Evolutionary conservation across 2,797 vertebrate genomes (phyloP).

Genomic region (Acanthornis magna): DNA sequence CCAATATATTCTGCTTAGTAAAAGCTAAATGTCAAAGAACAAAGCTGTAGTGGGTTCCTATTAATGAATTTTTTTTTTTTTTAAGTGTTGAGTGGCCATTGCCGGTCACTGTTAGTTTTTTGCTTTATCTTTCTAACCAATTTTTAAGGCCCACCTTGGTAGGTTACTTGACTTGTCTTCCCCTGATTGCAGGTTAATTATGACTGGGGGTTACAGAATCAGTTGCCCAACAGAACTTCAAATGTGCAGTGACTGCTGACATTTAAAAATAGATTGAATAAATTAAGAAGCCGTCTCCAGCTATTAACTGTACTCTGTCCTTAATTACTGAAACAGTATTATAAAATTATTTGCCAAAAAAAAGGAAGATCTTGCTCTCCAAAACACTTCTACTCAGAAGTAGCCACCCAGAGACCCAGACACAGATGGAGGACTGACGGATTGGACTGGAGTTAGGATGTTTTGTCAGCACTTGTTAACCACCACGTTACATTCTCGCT

Average conservation of each 20-base stretch:
- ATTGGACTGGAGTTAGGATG: not conserved
- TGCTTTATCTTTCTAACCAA: not conserved
- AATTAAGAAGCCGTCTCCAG: not conserved
- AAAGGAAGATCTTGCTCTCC: not conserved
- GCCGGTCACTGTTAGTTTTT: not conserved
- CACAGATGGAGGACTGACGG: not conserved
- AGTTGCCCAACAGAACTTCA: not conserved
- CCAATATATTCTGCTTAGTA: not conserved
- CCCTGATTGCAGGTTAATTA: not conserved
- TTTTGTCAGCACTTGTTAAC: not conserved
- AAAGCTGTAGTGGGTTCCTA: not conserved
- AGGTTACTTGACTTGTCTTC: not conserved
- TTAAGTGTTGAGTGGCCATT: not conserved
- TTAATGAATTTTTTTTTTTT: not conserved
- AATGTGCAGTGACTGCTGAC: not conserved
- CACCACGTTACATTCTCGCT: not conserved
- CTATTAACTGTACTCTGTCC: not conserved
- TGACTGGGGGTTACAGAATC: not conserved
- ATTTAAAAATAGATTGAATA: slow-evolving; percentile 11
- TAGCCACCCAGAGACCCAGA: not conserved
- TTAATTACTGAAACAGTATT: slow-evolving; percentile 8
- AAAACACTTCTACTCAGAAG: not conserved
- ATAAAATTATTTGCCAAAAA: not conserved
- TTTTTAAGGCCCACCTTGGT: not conserved
- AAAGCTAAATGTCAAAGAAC: not conserved